Conservation (phyloP, 2,113 vertebrate genomes). For the Chionodraco myersi region DNA sequence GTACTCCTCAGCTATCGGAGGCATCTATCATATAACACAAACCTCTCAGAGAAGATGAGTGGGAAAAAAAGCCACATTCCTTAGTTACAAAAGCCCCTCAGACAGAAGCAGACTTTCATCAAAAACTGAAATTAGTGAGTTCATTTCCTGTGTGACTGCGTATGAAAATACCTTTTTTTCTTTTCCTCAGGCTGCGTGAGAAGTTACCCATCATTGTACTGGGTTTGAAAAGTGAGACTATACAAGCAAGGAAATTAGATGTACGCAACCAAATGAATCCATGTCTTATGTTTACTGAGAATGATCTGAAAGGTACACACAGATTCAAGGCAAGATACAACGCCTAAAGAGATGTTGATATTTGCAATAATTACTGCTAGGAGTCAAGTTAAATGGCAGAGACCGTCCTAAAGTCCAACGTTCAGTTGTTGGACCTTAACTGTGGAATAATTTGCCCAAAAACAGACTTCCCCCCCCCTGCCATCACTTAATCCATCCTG, state of each 20-base stretch:
- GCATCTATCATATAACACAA: slow-evolving; percentile 53
- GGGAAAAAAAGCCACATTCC: slow-evolving; percentile 44
- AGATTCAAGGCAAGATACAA: background rate
- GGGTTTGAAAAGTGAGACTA: slow-evolving; percentile 6
- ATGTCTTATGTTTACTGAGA: slow-evolving; percentile 32
- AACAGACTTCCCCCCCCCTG: too few relatives aligned
- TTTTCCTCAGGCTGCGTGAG: slow-evolving; percentile 25
- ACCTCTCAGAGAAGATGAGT: slow-evolving; percentile 41
- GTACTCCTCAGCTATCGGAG: slow-evolving; percentile 54
- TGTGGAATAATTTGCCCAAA: too few relatives aligned
- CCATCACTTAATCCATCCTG: too few relatives aligned
- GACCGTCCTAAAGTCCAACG: background rate
- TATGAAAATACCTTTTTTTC: too few relatives aligned
- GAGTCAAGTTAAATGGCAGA: background rate
- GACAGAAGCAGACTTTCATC: slow-evolving; percentile 16
- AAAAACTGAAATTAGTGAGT: slow-evolving; percentile 39
- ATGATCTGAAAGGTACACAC: slow-evolving; percentile 34
- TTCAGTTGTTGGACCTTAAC: too few relatives aligned
- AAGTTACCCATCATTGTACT: background rate
- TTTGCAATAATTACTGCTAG: background rate
- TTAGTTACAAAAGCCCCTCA: slow-evolving; percentile 20
- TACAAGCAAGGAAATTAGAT: slow-evolving; percentile 51
- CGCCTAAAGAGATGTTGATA: background rate
- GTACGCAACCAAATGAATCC: slow-evolving; percentile 34
- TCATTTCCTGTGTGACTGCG: slow-evolving; percentile 24